Evolutionary conservation across 2,113 vertebrate species (phyloP).

Genomic region (Chlorodrepanis virens): DNA sequence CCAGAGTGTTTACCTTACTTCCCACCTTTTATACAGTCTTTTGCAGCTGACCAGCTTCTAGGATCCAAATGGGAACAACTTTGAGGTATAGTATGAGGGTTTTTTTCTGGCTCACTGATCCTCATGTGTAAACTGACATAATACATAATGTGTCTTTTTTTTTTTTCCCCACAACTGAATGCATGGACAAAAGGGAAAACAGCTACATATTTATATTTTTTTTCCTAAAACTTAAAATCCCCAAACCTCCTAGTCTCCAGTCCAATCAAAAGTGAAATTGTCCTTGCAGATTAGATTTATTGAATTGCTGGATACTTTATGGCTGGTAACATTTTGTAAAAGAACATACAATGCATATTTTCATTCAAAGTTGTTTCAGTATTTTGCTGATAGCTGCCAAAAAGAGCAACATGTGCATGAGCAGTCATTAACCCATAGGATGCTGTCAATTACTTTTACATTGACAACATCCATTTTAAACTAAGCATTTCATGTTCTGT

Average conservation of each 20-base stretch:
- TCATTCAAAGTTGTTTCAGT: background rate
- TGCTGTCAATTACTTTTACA: background rate
- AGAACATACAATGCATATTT: background rate
- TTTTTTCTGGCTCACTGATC: background rate
- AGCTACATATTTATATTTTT: background rate
- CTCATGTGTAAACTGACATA: background rate
- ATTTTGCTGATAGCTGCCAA: background rate
- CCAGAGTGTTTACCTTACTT: slow-evolving; percentile 29
- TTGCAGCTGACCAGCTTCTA: slow-evolving; percentile 35
- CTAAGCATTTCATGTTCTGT: background rate
- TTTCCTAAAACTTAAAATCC: background rate
- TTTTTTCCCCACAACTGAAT: background rate
- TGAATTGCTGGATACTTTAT: background rate
- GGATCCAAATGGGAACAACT: background rate
- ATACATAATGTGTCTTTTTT: background rate
- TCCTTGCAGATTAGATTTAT: slow-evolving; percentile 27
- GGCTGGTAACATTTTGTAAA: slow-evolving; percentile 15
- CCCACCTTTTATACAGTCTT: slow-evolving; percentile 22
- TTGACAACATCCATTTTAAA: background rate
- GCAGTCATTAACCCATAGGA: background rate
- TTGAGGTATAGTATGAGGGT: background rate
- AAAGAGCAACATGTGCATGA: background rate
- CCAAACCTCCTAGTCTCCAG: background rate
- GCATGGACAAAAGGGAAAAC: slow-evolving; percentile 17
- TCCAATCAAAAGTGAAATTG: slow-evolving; percentile 51